phyloP scores from a whole-genome alignment of 2,113 vertebrate genomes.

The Apus apus region DNA sequence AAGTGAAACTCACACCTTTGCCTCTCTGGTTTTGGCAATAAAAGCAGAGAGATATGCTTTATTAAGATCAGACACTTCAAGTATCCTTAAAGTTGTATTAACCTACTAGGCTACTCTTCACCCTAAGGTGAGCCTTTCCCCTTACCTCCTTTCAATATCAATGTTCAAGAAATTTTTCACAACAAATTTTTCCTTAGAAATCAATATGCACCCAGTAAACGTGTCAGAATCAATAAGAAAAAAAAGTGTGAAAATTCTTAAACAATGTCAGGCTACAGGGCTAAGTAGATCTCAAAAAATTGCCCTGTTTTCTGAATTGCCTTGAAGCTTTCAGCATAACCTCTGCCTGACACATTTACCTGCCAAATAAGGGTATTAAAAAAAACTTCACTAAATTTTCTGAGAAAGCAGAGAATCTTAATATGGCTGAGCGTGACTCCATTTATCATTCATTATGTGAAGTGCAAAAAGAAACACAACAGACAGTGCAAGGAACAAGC shows the following conservation, averaged over 20 bases:
- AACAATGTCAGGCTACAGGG: neutral
- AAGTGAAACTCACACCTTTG: neutral
- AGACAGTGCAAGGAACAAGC: neutral
- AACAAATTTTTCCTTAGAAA: neutral
- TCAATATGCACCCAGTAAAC: neutral
- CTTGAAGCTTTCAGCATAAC: neutral
- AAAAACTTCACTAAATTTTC: neutral
- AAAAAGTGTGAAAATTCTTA: neutral
- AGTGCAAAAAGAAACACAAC: neutral
- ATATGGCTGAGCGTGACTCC: neutral
- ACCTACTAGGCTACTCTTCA: neutral
- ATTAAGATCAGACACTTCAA: neutral
- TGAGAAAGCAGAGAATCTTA: neutral
- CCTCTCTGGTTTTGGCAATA: neutral
- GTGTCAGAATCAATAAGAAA: neutral
- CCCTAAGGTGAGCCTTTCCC: neutral
- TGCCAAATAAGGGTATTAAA: neutral
- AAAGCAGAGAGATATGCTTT: neutral
- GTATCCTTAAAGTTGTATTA: neutral
- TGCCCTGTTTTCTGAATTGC: neutral
- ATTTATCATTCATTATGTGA: neutral
- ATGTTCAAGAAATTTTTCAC: neutral
- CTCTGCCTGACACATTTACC: neutral
- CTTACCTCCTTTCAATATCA: neutral
- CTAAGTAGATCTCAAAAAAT: neutral